A percentile compares a stretch with the other conserved stretches of the same genome.
These are phyloP conservation scores for Schlechtendalia chinensis DNA, from an alignment of 1,140 invertebrate genomes.

Conservation along the genomic window DNA sequence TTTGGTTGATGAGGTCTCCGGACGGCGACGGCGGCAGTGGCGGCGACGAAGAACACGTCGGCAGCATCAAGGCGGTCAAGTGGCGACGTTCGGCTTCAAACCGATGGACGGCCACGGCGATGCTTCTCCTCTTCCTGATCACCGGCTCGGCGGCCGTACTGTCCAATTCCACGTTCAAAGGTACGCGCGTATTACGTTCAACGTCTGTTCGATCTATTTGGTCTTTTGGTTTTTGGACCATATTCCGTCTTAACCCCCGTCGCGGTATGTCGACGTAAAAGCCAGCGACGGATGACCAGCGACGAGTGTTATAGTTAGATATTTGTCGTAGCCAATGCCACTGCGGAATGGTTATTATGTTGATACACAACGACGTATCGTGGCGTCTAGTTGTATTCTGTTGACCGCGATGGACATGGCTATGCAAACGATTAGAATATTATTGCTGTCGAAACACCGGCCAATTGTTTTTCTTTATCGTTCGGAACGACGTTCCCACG, in stretches of 20 bases:
- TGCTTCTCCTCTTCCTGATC: background rate
- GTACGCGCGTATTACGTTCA: no score
- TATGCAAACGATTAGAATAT: conserved; percentile 16
- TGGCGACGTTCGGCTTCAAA: background rate
- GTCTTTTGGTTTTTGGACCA: no score
- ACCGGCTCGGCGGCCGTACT: conserved; percentile 1
- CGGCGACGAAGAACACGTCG: background rate
- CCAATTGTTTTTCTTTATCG: no score
- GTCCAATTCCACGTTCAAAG: conserved; percentile 29
- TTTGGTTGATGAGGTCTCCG: background rate
- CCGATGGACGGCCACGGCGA: background rate
- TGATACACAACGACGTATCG: conserved; percentile 18
- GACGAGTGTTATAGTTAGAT: background rate
- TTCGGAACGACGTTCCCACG: no score
- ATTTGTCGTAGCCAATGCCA: conserved; percentile 30
- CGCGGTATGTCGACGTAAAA: no score
- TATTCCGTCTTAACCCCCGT: no score
- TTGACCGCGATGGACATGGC: conserved; percentile 36
- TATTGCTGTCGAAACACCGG: no score
- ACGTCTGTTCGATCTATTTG: no score
- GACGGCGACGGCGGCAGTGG: background rate
- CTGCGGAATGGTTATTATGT: conserved; percentile 35
- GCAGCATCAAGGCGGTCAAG: background rate
- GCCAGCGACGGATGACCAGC: background rate
- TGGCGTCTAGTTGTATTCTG: conserved; percentile 35